These are phyloP conservation scores for Bibio marci DNA, from an alignment of 2,888 invertebrate genomes.

Conservation along the genomic window DNA sequence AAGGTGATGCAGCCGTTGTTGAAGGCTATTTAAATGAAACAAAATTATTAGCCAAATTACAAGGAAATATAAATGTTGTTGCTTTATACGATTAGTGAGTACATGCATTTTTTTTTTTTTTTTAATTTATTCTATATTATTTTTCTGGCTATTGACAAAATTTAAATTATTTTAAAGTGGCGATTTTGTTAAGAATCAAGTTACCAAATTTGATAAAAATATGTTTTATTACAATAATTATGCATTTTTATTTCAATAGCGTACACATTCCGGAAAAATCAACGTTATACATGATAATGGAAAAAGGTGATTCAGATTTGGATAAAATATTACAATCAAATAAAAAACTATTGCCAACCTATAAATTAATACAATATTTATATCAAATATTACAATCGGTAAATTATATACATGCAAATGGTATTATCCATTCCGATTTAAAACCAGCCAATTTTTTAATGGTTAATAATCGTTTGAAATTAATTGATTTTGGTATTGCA, in stretches of 20 bases:
- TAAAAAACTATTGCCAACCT: conserved; percentile 43
- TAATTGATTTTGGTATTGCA: conserved; percentile 96
- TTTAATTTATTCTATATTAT: neutral
- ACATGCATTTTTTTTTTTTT: conserved; percentile 1
- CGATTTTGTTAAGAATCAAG: neutral
- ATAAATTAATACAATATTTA: conserved; percentile 77
- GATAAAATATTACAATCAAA: conserved; percentile 52
- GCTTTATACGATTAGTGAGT: conserved; percentile 76
- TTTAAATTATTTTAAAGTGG: neutral
- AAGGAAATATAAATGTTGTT: conserved; percentile 68
- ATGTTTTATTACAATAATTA: neutral
- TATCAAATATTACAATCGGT: conserved; percentile 87
- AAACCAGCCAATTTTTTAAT: conserved; percentile 94
- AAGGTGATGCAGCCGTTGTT: conserved; percentile 50
- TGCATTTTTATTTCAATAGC: conserved; percentile 32
- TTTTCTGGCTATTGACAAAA: neutral
- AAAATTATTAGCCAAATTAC: conserved; percentile 57
- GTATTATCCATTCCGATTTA: conserved; percentile 89
- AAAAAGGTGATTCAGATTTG: conserved; percentile 83
- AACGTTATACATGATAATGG: conserved; percentile 72
- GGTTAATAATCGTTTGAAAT: conserved; percentile 68
- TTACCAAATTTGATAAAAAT: too few relatives aligned
- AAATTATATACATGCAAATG: conserved; percentile 74
- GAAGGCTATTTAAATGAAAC: conserved; percentile 83
- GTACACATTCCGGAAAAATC: conserved; percentile 47